These are phyloP conservation scores for Lepidochitona cinerea DNA, from an alignment of 2,888 invertebrate genomes.

Conservation along the genomic window DNA sequence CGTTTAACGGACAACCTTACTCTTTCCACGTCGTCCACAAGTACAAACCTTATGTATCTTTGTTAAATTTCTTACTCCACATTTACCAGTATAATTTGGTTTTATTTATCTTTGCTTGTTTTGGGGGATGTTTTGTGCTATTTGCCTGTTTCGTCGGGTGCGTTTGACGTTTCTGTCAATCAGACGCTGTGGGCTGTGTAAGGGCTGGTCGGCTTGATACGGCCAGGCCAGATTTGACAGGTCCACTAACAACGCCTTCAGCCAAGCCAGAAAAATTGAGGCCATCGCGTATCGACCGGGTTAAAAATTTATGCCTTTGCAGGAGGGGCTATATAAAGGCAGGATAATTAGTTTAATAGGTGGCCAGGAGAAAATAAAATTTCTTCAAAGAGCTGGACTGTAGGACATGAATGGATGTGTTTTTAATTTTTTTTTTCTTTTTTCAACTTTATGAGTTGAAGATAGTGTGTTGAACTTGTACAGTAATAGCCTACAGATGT, in stretches of 20 bases:
- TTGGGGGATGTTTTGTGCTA: too few species aligned
- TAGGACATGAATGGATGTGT: not conserved
- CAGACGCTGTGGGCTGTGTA: not conserved
- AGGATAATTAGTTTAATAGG: conserved; percentile 7
- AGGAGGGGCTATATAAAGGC: not conserved
- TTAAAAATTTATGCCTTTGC: conserved; percentile 6
- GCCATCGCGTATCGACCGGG: not conserved
- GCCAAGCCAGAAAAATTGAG: conserved; percentile 3
- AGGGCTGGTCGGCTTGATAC: not conserved
- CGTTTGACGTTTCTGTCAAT: not conserved
- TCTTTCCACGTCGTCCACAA: too few species aligned
- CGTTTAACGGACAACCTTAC: too few species aligned
- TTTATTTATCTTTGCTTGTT: too few species aligned
- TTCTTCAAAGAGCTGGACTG: conserved; percentile 1
- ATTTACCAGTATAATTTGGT: too few species aligned
- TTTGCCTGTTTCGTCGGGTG: too few species aligned
- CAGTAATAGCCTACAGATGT: conserved; percentile 1
- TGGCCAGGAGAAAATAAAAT: conserved; percentile 1
- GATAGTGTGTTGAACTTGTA: not conserved
- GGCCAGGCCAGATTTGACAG: conserved; percentile 4
- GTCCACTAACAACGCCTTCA: not conserved
- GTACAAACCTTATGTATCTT: too few species aligned
- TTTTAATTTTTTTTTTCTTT: too few species aligned
- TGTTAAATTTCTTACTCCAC: too few species aligned
- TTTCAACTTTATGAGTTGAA: too few species aligned